Conservation (phyloP, 1,140 invertebrate genomes). For the Helicoverpa zea region DNA sequence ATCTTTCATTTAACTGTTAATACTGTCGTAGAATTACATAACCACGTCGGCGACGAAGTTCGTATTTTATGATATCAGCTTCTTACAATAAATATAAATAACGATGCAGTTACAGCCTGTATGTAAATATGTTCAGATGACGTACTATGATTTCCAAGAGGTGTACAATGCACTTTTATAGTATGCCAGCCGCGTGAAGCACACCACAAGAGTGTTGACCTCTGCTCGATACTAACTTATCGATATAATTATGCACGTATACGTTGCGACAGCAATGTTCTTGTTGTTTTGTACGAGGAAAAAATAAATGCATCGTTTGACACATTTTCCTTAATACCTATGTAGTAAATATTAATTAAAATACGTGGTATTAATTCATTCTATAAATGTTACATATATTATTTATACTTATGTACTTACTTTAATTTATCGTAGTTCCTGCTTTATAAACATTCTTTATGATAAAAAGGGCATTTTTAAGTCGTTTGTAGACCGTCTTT, state of each 20-base stretch:
- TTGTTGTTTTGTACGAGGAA: slow-evolving; percentile 12
- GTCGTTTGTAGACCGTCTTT: too few relatives aligned
- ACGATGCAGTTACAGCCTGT: slow-evolving; percentile 62
- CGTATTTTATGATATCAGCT: slow-evolving; percentile 15
- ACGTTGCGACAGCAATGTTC: background rate
- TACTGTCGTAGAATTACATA: background rate
- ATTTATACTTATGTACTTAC: too few relatives aligned
- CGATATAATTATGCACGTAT: slow-evolving; percentile 10
- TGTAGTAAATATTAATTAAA: background rate
- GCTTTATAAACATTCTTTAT: too few relatives aligned
- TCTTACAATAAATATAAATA: slow-evolving; percentile 51
- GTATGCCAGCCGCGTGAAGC: slow-evolving; percentile 72
- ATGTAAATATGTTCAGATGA: slow-evolving; percentile 75
- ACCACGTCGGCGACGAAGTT: background rate
- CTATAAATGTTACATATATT: background rate
- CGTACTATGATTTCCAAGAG: slow-evolving; percentile 76
- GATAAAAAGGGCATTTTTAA: too few relatives aligned
- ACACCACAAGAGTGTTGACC: slow-evolving; percentile 67
- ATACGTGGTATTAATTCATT: background rate
- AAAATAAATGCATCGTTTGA: background rate
- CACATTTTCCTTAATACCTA: background rate
- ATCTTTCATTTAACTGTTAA: background rate
- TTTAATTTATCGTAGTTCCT: too few relatives aligned
- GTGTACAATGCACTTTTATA: slow-evolving; percentile 83
- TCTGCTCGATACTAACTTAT: slow-evolving; percentile 38